These are phyloP conservation scores for Brassicogethes aeneus DNA, from an alignment of 2,888 invertebrate genomes.

Conservation along the genomic window DNA sequence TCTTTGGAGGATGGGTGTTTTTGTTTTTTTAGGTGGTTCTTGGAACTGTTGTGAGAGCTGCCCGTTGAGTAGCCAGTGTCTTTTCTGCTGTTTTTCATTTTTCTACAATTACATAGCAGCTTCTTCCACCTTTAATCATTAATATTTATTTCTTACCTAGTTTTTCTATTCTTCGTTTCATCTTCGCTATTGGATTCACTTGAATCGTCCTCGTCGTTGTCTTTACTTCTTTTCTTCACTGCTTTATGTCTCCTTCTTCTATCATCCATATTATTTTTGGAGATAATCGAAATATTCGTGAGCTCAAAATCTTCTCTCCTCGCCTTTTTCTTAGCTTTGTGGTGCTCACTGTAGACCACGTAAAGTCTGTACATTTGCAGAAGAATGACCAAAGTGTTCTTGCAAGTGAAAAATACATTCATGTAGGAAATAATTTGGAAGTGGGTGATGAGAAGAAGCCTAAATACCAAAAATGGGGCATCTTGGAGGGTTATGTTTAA, in stretches of 20 bases:
- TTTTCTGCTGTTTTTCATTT: constrained; percentile 41
- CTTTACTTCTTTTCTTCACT: neutral
- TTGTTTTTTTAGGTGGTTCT: constrained; percentile 14
- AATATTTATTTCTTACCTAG: neutral
- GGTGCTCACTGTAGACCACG: constrained; percentile 65
- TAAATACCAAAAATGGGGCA: constrained; percentile 78
- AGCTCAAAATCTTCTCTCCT: constrained; percentile 35
- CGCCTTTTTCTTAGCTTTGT: constrained; percentile 38
- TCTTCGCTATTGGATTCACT: neutral
- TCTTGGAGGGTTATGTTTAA: constrained; percentile 82
- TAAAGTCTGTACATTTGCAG: constrained; percentile 54
- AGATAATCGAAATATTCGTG: constrained; percentile 48
- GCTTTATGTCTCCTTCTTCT: constrained; percentile 20
- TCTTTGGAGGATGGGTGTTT: constrained; percentile 21
- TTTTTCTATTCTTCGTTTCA: neutral
- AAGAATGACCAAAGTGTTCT: constrained; percentile 80
- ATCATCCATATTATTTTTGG: constrained; percentile 34
- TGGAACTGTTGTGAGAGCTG: constrained; percentile 48
- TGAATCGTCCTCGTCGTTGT: neutral
- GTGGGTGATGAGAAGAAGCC: constrained; percentile 77
- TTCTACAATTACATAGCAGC: no score
- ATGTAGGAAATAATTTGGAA: constrained; percentile 88
- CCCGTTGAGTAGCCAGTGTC: constrained; percentile 64
- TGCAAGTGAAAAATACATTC: constrained; percentile 94
- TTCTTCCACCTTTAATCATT: no score